Conservation (phyloP, 2,888 invertebrate genomes). For the Agrotis ipsilon region DNA sequence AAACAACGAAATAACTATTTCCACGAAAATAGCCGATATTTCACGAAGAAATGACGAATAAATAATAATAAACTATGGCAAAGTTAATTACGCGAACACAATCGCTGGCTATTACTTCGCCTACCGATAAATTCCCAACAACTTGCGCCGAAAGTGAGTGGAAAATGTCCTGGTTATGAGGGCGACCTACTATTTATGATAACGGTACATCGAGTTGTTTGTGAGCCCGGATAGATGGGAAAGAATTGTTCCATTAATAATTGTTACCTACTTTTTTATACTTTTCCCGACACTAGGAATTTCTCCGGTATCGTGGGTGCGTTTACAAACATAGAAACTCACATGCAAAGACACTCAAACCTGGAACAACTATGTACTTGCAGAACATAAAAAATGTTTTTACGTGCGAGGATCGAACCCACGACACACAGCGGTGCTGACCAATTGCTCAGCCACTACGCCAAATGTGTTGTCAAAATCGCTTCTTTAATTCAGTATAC, state of each 20-base stretch:
- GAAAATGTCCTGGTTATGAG: constrained; percentile 55
- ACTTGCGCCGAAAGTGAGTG: constrained; percentile 53
- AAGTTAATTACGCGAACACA: constrained; percentile 60
- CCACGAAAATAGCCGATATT: constrained; percentile 30
- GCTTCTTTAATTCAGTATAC: no score
- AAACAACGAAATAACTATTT: neutral
- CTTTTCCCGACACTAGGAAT: no score
- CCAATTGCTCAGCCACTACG: no score
- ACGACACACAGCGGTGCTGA: no score
- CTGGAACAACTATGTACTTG: no score
- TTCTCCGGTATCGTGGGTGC: no score
- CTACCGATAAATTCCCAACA: constrained; percentile 59
- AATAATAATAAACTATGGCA: constrained; percentile 54
- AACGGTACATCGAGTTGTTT: constrained; percentile 57
- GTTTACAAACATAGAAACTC: no score
- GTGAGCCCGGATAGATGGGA: constrained; percentile 31
- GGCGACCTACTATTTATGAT: constrained; percentile 66
- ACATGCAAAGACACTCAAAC: no score
- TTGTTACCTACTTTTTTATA: no score
- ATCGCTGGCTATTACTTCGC: constrained; percentile 42
- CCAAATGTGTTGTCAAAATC: no score
- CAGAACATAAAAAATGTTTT: no score
- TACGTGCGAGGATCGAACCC: no score
- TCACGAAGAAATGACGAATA: constrained; percentile 29
- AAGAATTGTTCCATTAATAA: constrained; percentile 29